Base-by-base conservation (phyloP, 2,113 vertebrate species). In the Nerophis lumbriciformis region DNA sequence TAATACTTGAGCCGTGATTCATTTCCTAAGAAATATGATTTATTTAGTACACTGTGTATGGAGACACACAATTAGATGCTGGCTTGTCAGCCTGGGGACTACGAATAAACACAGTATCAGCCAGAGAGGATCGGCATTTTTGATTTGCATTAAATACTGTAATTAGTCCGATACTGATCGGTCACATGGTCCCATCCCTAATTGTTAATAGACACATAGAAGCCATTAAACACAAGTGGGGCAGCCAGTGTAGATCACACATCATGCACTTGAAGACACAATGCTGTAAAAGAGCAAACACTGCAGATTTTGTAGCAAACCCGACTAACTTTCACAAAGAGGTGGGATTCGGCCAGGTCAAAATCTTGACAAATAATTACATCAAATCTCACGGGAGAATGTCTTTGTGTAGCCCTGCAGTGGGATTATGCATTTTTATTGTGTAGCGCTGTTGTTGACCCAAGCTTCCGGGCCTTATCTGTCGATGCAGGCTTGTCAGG, bases 401-500 rank as follows among this genome's bases (percentile, higher is more conserved):
- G 63, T 78, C 65, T 71, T 37, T 50, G 76, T 71, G 55, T 66
- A 59, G 60, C 48, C 59, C 73, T 59, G 49, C 72, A 71, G 71
- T 59, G 65, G 60, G 60, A 77, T 69, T 82, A 84, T 82, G 82
- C 77, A 83, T 83, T 80, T 76, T 62, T 66, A 82, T 82, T 82
- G 76, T 76, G 48, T 47, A 6, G 67, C 65, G 42, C 68, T 36
- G 71, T 69, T 79, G 82, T 77, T 76, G 73, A 78, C 62, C 69
- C 48, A 51, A 68, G 72, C 63, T 51, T 64, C 65, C 62, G 53
- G 55, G 63, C 69, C 79, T 85, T 87, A 85, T 85, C 85, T 77
- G 66, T 68, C 66, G 53, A n/a, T 1, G 55, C 82, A 77, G 82
- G 64, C 85, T 72, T 67, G 80, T 75, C 73, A 69, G 77, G 75